phyloP scores from a whole-genome alignment of 2,113 vertebrate genomes.

The Oncorhynchus gorbuscha region DNA sequence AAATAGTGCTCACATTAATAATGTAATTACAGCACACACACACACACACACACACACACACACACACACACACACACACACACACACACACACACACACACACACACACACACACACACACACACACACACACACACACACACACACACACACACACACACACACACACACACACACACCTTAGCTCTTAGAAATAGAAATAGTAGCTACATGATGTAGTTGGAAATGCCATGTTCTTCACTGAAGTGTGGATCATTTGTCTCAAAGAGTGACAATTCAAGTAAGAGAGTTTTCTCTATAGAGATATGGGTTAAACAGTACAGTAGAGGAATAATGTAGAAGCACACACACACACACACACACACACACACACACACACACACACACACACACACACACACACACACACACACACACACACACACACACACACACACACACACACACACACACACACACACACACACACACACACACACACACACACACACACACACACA shows the following conservation, averaged over 20 bases:
- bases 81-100: no score
- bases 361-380: conserved; percentile 10
- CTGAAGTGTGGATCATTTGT: conserved; percentile 58
- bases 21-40: no score
- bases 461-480: conserved; percentile 10
- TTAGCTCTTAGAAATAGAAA: no score
- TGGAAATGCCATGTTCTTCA: conserved; percentile 50
- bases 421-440: conserved; percentile 10
- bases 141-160: neutral
- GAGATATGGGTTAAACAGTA: conserved; percentile 55
- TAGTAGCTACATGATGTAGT: conserved; percentile 42
- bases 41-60: no score
- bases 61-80: no score
- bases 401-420: conserved; percentile 10
- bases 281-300: conserved; percentile 48
- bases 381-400: conserved; percentile 10
- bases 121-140: no score
- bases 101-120: no score
- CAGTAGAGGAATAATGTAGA: conserved; percentile 31
- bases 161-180: neutral
- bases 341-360: conserved; percentile 12
- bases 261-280: conserved; percentile 50
- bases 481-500: conserved; percentile 10
- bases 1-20: neutral
- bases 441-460: conserved; percentile 10